Evolutionary conservation across 2,797 vertebrate species (phyloP).

Genomic region (Premnoplex brunnescens): DNA sequence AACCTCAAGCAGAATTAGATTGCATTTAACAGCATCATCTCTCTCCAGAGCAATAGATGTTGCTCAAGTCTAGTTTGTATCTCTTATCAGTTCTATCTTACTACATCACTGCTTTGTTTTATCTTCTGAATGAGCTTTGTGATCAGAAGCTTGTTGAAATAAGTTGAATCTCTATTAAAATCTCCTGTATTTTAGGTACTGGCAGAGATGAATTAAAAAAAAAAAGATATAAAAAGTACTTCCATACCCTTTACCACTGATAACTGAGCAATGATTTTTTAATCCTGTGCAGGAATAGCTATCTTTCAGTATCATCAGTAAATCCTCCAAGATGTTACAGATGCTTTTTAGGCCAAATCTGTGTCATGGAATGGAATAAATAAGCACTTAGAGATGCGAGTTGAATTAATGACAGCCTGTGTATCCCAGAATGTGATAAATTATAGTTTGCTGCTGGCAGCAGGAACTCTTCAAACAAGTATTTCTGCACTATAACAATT

Average conservation of each 20-base stretch:
- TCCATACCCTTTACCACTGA: background rate
- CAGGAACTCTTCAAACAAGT: slow-evolving; percentile 51
- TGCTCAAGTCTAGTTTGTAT: background rate
- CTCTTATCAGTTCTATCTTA: background rate
- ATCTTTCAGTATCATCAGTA: background rate
- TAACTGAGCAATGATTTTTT: background rate
- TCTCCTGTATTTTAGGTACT: background rate
- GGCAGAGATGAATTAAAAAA: background rate
- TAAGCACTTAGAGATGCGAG: background rate
- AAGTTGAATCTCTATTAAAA: background rate
- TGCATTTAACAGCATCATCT: background rate
- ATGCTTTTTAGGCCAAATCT: background rate
- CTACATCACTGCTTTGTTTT: background rate
- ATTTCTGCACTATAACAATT: slow-evolving; percentile 33
- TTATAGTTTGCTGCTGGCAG: slow-evolving; percentile 35
- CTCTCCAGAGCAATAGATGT: background rate
- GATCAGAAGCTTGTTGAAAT: background rate
- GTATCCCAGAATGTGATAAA: slow-evolving; percentile 16
- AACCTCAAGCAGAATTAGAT: background rate
- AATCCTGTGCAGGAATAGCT: background rate
- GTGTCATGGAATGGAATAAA: background rate
- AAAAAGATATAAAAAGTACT: background rate
- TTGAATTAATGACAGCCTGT: slow-evolving; percentile 23
- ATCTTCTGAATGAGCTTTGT: background rate
- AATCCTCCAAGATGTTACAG: background rate